Percentiles rank a stretch among this genome's conserved stretches.
These are phyloP conservation scores for Andrena marginata DNA, from an alignment of 2,888 invertebrate species.

Conservation along the genomic window DNA sequence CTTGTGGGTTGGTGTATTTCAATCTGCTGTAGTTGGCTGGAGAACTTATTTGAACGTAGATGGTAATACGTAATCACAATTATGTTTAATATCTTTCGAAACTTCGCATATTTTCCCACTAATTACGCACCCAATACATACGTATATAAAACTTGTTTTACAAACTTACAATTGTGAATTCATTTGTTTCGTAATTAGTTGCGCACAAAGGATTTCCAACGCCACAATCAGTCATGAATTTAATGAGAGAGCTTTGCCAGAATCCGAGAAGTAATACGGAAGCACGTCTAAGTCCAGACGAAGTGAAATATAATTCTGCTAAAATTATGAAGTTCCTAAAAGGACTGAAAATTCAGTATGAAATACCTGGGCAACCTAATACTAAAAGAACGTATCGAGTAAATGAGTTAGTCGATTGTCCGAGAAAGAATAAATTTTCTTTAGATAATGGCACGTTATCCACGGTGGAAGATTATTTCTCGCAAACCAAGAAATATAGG, in stretches of 20 bases:
- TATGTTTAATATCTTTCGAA: neutral
- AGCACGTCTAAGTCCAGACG: neutral
- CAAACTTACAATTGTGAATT: neutral
- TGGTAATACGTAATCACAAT: constrained; percentile 86
- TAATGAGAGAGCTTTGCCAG: constrained; percentile 78
- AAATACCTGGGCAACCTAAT: constrained; percentile 84
- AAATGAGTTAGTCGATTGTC: constrained; percentile 82
- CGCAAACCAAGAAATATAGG: constrained; percentile 82
- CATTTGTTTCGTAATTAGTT: constrained; percentile 85
- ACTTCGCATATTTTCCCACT: neutral
- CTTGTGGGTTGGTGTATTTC: constrained; percentile 97
- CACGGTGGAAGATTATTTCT: constrained; percentile 86
- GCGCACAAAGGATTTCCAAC: constrained; percentile 93
- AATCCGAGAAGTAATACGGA: constrained; percentile 50
- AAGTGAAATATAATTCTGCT: neutral
- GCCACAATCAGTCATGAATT: constrained; percentile 85
- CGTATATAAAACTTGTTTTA: no score
- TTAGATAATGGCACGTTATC: constrained; percentile 64
- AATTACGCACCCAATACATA: neutral
- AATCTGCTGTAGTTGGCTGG: constrained; percentile 96
- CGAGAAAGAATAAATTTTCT: constrained; percentile 83
- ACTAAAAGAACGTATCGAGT: constrained; percentile 85
- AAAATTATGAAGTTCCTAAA: constrained; percentile 84
- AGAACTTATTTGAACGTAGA: constrained; percentile 95
- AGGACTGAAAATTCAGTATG: constrained; percentile 85